Evolutionary conservation across 2,797 vertebrate genomes (phyloP).

Genomic region (Prionace glauca): DNA sequence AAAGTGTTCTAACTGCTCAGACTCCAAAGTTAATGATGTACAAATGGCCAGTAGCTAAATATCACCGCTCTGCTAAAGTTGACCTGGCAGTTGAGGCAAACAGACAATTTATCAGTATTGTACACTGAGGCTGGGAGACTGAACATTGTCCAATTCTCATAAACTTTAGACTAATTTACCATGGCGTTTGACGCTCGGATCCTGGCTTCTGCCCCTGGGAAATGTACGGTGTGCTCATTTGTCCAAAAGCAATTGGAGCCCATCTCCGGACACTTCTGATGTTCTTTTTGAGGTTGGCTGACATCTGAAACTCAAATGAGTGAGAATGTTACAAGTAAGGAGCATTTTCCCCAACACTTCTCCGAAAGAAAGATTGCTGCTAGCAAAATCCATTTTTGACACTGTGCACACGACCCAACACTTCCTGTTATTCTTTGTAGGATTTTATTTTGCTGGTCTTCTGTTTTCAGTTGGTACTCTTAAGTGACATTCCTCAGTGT

Average conservation of each 20-base stretch:
- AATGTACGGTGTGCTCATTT: not conserved
- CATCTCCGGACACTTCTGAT: not conserved
- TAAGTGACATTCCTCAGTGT: not conserved
- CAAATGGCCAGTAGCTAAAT: not conserved
- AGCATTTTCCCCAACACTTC: not conserved
- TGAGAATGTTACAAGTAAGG: too few species aligned
- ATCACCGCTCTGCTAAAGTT: not conserved
- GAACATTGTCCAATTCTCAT: not conserved
- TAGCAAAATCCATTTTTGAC: not conserved
- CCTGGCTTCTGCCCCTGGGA: not conserved
- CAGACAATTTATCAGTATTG: not conserved
- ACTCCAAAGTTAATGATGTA: slow-evolving; percentile 15
- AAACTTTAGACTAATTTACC: not conserved
- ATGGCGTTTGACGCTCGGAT: not conserved
- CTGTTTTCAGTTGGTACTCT: not conserved
- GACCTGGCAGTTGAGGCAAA: not conserved
- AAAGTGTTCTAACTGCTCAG: not conserved
- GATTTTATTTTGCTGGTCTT: not conserved
- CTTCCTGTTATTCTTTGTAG: not conserved
- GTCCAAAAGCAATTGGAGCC: not conserved
- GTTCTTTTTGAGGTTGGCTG: not conserved
- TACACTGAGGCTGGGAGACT: not conserved
- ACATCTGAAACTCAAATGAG: not conserved
- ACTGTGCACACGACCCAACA: not conserved
- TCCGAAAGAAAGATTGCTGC: not conserved